Base-by-base conservation (phyloP, 2,888 invertebrate species). In the Rhingia rostrata region DNA sequence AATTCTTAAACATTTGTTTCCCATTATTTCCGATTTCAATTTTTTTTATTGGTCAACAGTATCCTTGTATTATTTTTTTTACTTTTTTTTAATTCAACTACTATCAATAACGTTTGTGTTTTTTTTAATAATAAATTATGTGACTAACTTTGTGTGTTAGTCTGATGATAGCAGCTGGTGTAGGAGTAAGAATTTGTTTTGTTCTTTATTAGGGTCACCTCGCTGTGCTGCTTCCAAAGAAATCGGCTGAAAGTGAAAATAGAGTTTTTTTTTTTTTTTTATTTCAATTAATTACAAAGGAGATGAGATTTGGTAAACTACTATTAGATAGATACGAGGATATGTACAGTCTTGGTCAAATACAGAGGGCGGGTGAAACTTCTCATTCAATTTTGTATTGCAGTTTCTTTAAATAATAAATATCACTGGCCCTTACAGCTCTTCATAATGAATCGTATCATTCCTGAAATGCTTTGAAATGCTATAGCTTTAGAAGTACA, bases 151-250 rank as follows among this genome's bases (percentile, higher is more conserved):
- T 22, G 22, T 35, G 61, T 51, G 73, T 77, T 75, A 85, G 64
- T 63, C 45, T 37, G 35, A 56, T 56, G 74, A 74, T 74, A 81
- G 70, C 75, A 75, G 85, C 74, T 84, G 84, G 64, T 74, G 66
- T 85, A 81, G 85, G 74, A 81, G 54, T 73, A 79, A 58, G 66
- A 67, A 69, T 64, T 69, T 37, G 54, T 51, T 79, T 63, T 47
- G 53, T 81, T 77, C 43, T 92, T 95, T 88, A 88, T 91, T 91
- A 91, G 89, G 95, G 94, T 96, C 95, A 93, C 94, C 95, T 93
- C 93, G 94, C 92, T 93, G 94, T 90, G 93, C 94, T 92, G 95
- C 95, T 93, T 94, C 95, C 93, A 93, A 94, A 93, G 93, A 93
- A 95, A 93, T 95, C 94, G 94, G 94, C 91, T 91, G 87, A 41